These are phyloP conservation scores for Tamandua tetradactyla DNA, from an alignment of 2,797 vertebrate species.

Conservation along the genomic window DNA sequence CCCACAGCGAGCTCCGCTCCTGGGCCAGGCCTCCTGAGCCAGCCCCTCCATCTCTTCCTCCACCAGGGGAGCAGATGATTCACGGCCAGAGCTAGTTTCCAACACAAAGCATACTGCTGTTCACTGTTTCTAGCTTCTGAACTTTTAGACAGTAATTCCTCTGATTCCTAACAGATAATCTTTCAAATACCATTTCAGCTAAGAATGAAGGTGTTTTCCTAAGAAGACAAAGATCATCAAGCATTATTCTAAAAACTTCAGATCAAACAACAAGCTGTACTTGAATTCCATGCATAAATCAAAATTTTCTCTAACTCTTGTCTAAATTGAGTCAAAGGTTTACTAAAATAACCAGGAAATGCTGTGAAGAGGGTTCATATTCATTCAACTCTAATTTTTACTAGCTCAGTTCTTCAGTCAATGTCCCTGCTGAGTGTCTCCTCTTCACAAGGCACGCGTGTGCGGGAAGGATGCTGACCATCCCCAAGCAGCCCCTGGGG, in stretches of 20 bases:
- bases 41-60: not conserved
- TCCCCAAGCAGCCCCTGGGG: too few relatives aligned
- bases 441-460: not conserved
- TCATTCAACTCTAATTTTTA: not conserved
- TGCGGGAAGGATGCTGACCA: too few relatives aligned
- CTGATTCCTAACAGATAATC: not conserved
- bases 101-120: not conserved
- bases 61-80: not conserved
- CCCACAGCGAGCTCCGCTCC: not conserved
- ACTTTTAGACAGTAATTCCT: not conserved
- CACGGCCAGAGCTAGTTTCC: not conserved
- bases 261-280: not conserved
- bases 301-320: not conserved
- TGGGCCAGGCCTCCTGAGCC: too few relatives aligned
- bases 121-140: not conserved
- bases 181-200: not conserved
- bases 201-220: not conserved
- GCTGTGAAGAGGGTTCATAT: not conserved
- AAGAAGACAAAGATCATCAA: slow-evolving; percentile 18
- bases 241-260: not conserved
- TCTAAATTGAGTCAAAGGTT: not conserved
- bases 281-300: not conserved
- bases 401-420: not conserved
- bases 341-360: not conserved
- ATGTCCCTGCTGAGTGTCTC: not conserved